A percentile compares a stretch with the other conserved stretches of the same genome.
These are phyloP conservation scores for Electrona antarctica DNA, from an alignment of 2,113 vertebrate species.

Conservation along the genomic window DNA sequence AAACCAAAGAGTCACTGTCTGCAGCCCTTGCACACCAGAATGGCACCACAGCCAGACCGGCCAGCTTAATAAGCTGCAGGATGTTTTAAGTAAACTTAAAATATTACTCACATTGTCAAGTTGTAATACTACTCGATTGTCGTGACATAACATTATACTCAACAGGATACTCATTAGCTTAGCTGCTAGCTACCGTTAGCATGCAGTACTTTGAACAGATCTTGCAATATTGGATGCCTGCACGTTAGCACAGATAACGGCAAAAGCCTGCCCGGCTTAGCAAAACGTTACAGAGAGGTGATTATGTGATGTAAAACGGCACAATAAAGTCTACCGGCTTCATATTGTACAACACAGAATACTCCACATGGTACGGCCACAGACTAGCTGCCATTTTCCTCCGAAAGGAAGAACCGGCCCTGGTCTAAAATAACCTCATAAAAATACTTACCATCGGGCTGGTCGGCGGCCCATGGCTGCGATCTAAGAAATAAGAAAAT, in stretches of 20 bases:
- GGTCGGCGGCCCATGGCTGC: conserved; percentile 84
- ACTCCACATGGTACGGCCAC: conserved; percentile 64
- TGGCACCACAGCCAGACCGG: conserved; percentile 36
- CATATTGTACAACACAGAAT: background rate
- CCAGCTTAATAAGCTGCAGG: conserved; percentile 80
- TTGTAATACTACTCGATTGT: no score
- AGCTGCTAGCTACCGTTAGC: no score
- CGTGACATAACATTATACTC: no score
- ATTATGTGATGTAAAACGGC: background rate
- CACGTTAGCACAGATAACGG: no score
- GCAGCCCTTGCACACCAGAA: conserved; percentile 77
- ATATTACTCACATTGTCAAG: no score
- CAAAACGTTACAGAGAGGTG: no score
- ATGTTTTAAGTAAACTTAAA: no score
- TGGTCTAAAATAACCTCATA: background rate
- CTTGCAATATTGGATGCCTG: no score
- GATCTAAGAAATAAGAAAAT: conserved; percentile 62
- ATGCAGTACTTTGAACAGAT: no score
- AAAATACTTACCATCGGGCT: conserved; percentile 81
- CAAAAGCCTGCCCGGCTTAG: no score
- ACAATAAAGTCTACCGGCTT: background rate
- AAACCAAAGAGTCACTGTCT: conserved; percentile 78
- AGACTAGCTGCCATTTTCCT: conserved; percentile 75
- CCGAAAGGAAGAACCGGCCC: background rate
- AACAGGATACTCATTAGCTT: no score